Conservation (phyloP, 2,888 invertebrate genomes). For the Meteorus colon region DNA sequence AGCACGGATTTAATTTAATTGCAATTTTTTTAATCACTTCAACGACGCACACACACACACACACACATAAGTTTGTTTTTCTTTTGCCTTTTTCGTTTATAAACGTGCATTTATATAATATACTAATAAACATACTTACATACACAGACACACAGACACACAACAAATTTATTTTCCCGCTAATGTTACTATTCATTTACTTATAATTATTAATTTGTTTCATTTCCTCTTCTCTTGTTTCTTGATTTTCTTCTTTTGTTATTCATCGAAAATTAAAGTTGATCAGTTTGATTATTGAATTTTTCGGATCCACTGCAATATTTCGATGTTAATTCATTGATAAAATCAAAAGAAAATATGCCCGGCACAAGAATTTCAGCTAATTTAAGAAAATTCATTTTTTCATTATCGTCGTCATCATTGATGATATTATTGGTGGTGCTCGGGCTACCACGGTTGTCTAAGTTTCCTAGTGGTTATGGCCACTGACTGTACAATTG, state of each 20-base stretch:
- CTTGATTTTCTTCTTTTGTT: background rate
- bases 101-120: background rate
- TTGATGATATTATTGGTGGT: slow-evolving; percentile 38
- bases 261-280: slow-evolving; percentile 16
- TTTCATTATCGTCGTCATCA: slow-evolving; percentile 38
- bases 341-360: slow-evolving; percentile 47
- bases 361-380: slow-evolving; percentile 64
- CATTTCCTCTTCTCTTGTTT: background rate
- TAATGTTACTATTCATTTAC: slow-evolving; percentile 5
- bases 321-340: slow-evolving; percentile 28
- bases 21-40: background rate
- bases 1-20: background rate
- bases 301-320: slow-evolving; percentile 32
- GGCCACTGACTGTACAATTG: slow-evolving; percentile 86
- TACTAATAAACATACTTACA: background rate
- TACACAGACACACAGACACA: slow-evolving; percentile 6
- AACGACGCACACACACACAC: background rate
- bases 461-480: slow-evolving; percentile 78
- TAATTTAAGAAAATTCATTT: slow-evolving; percentile 64
- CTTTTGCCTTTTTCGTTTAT: background rate
- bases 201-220: slow-evolving; percentile 2
- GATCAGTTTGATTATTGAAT: slow-evolving; percentile 14
- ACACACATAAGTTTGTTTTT: background rate
- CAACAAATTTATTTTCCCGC: slow-evolving; percentile 1
- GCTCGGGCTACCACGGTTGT: slow-evolving; percentile 55